These are phyloP conservation scores for Diphyllodes magnificus DNA, from an alignment of 2,113 vertebrate species.

Conservation along the genomic window DNA sequence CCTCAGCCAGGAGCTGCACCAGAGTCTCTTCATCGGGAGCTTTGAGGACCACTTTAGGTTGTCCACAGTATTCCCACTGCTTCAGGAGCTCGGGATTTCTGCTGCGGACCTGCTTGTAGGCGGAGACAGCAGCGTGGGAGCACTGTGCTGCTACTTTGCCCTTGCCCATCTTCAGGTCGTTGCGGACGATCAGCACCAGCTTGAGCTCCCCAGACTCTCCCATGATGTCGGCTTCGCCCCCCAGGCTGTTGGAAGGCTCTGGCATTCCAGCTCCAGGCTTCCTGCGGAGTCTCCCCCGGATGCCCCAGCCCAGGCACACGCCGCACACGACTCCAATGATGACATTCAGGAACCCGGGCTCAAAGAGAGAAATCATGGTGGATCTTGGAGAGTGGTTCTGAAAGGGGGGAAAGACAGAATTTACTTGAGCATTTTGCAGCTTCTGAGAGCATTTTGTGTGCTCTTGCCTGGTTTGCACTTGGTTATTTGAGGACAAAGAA, in stretches of 20 bases:
- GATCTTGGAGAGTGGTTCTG: neutral
- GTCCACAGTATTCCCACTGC: constrained; percentile 93
- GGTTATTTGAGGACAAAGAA: neutral
- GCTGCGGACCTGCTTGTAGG: constrained; percentile 86
- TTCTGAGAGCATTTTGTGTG: neutral
- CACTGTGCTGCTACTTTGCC: constrained; percentile 95
- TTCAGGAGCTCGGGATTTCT: constrained; percentile 85
- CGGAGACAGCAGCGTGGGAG: constrained; percentile 89
- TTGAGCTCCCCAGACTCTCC: constrained; percentile 90
- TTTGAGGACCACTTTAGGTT: constrained; percentile 94
- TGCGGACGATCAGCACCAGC: constrained; percentile 90
- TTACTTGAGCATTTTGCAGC: accelerated
- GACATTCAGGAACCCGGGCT: constrained; percentile 68
- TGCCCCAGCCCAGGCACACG: constrained; percentile 84
- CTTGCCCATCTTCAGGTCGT: constrained; percentile 95
- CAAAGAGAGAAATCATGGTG: constrained; percentile 77
- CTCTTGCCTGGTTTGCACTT: neutral
- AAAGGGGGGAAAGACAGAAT: neutral
- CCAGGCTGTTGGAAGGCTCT: accelerated
- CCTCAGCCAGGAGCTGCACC: constrained; percentile 77
- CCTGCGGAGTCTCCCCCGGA: constrained; percentile 59
- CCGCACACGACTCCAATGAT: constrained; percentile 82
- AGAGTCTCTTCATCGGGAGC: constrained; percentile 86
- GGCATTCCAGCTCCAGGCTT: neutral
- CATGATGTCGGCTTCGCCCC: constrained; percentile 73